Evolutionary conservation across 2,888 invertebrate genomes (phyloP), one percentile per base, ranked within the genome.

Genomic region (Drosophila diplacantha): DNA sequence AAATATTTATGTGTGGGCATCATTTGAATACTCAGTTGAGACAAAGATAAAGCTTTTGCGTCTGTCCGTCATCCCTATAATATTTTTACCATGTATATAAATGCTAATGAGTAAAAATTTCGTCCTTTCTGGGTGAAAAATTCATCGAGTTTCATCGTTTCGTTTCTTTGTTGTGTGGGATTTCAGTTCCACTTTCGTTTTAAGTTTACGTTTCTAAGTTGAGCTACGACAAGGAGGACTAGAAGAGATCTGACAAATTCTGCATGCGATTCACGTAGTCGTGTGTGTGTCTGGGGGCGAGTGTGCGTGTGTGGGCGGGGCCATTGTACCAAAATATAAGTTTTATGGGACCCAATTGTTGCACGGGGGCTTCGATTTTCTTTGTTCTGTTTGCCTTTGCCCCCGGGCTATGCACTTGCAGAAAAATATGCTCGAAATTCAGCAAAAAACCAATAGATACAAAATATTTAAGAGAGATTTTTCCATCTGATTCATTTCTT

Each of bases 221-320:
- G 55, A 70, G 81, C 71, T 83, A 72, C 73, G 69, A 72, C 66
- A 74, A 80, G 31, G 44, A 67, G 74, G 84, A 84, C 81, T 81
- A 84, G 81, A 81, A 72, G 71, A 72, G 71, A 70, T 75, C 69
- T 70, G 81, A 71, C 69, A 78, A 80, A 69, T 71, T 73, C 60
- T 67, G 67, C 71, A 82, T 83, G 82, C 81, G 73, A 73, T 83
- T 71, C 78, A 83, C 78, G 83, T 78, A 83, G 56, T 29, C 59
- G 53, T 52, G 46, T 44, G 55, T 37, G 37, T 18, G 8, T 5
- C 9, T 37, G 3, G 22, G 22, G 9, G 50, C 35, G 44, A 43
- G 53, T 56, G 56, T 18, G 51, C 8, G 51, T 29, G n/a, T 32
- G 39, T 39, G 61, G 14, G n/a, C 22, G 41, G 37, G 53, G 39